phyloP scores from a whole-genome alignment of 2,888 invertebrate genomes.

The Muscina levida region DNA sequence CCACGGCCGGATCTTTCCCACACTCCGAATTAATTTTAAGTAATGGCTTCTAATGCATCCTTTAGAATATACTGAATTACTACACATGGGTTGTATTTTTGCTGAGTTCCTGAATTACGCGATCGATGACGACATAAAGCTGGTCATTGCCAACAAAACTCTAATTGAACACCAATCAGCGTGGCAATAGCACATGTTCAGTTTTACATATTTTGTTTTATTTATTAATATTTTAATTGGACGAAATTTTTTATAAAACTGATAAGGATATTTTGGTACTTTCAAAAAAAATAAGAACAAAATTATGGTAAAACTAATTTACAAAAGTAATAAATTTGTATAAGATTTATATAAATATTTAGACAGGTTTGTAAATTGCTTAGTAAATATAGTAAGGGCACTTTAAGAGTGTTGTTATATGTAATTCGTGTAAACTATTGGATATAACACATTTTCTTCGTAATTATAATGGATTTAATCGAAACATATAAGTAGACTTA shows the following conservation, averaged over 20 bases:
- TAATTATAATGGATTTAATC: constrained; percentile 39
- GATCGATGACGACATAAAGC: too few species aligned
- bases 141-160: too few species aligned
- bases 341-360: constrained; percentile 11
- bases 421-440: constrained; percentile 2
- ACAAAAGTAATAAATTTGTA: not conserved
- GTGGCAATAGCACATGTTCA: too few species aligned
- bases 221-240: constrained; percentile 14
- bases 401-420: constrained; percentile 57
- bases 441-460: constrained; percentile 27
- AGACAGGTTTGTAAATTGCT: constrained; percentile 43
- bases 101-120: too few species aligned
- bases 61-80: too few species aligned
- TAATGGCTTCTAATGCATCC: too few species aligned
- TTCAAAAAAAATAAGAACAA: not conserved
- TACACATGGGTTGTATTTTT: too few species aligned
- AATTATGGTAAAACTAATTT: not conserved
- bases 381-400: constrained; percentile 59
- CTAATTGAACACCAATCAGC: too few species aligned
- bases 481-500: not conserved
- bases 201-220: too few species aligned
- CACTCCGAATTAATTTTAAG: too few species aligned
- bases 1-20: too few species aligned
- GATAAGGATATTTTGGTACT: constrained; percentile 16
- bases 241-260: constrained; percentile 35